Evolutionary conservation across 2,888 invertebrate genomes (phyloP).

Genomic region (Micoletzkya japonica): DNA sequence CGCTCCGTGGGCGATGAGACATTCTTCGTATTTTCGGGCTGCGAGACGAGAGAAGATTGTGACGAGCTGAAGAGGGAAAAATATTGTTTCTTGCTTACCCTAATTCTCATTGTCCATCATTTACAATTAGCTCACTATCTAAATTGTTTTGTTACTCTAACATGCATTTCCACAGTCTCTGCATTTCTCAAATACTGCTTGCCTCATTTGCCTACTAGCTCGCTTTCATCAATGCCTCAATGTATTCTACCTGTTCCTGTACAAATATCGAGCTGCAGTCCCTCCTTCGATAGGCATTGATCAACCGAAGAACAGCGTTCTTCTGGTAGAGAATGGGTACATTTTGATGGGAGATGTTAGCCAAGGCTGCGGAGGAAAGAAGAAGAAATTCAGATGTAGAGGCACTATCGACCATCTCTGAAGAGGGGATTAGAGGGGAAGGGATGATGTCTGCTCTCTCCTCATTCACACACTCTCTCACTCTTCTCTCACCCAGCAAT

Average conservation of each 20-base stretch:
- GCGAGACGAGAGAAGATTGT: conserved; percentile 55
- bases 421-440: conserved; percentile 23
- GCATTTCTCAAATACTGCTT: conserved; percentile 6
- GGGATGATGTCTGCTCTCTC: background rate
- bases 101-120: no score
- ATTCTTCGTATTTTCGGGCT: conserved; percentile 49
- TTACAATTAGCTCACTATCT: background rate
- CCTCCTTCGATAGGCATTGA: conserved; percentile 41
- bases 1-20: conserved; percentile 51
- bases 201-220: background rate
- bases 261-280: conserved; percentile 53
- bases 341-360: conserved; percentile 48
- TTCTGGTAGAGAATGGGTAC: conserved; percentile 38
- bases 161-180: no score
- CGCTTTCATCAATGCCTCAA: background rate
- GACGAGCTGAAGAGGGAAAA: conserved; percentile 37
- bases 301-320: conserved; percentile 51
- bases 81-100: no score
- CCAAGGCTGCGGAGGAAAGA: conserved; percentile 54
- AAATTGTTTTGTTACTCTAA: no score
- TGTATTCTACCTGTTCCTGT: conserved; percentile 56
- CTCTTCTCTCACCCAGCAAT: conserved; percentile 42
- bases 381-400: conserved; percentile 52
- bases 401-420: conserved; percentile 51
- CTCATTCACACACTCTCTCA: no score